Evolutionary conservation across 2,888 invertebrate genomes (phyloP).

Genomic region (Cheilosia vulpina): DNA sequence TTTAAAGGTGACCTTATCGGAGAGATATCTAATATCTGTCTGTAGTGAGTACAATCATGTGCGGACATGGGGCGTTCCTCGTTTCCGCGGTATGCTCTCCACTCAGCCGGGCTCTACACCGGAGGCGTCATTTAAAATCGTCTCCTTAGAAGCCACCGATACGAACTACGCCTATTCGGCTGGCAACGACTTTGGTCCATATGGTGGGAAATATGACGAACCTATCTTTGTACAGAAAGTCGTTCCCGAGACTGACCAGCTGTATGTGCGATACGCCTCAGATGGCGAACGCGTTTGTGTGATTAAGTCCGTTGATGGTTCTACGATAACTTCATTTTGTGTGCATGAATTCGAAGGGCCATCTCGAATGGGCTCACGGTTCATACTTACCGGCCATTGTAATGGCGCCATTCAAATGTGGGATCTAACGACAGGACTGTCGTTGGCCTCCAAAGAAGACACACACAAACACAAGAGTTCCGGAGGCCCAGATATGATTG

Average conservation of each 20-base stretch:
- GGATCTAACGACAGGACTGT: constrained; percentile 98
- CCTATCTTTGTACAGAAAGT: constrained; percentile 98
- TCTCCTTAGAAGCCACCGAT: constrained; percentile 86
- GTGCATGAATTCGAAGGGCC: constrained; percentile 99
- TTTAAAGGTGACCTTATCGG: constrained; percentile 93
- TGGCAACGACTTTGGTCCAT: constrained; percentile 92
- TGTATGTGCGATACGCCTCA: constrained; percentile 97
- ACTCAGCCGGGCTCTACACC: constrained; percentile 99
- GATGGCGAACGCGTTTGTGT: constrained; percentile 98
- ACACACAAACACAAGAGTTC: constrained; percentile 87
- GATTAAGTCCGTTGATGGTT: constrained; percentile 96
- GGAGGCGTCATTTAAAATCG: constrained; percentile 95
- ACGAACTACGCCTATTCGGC: constrained; percentile 87
- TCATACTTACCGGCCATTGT: constrained; percentile 96
- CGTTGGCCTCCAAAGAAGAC: constrained; percentile 89
- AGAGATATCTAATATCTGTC: constrained; percentile 97
- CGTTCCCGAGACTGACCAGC: constrained; percentile 97
- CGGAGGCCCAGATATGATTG: constrained; percentile 96
- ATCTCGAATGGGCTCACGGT: constrained; percentile 94
- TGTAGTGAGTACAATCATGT: constrained; percentile 99
- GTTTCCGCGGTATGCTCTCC: constrained; percentile 99
- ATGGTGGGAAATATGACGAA: constrained; percentile 98
- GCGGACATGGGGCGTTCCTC: constrained; percentile 97
- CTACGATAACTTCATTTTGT: constrained; percentile 96
- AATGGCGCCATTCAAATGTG: constrained; percentile 98